Conservation (phyloP, 2,888 invertebrate species). For the Troides helena region DNA sequence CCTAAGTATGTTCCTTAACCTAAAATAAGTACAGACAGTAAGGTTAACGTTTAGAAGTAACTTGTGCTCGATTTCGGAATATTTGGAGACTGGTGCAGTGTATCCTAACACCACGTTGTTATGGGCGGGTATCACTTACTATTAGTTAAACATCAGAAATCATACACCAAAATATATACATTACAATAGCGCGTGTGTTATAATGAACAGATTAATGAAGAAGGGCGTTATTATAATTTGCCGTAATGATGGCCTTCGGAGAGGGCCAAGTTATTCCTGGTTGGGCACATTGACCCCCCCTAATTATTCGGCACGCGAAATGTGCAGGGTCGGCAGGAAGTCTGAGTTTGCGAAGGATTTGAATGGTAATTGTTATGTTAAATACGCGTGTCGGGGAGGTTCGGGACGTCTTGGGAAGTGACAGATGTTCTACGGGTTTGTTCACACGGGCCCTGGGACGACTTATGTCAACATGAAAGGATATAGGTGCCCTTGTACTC, state of each 20-base stretch:
- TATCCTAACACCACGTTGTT: too few relatives aligned
- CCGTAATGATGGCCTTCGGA: constrained; percentile 7
- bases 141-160: too few relatives aligned
- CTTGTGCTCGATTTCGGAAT: too few relatives aligned
- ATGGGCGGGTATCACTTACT: too few relatives aligned
- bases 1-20: too few relatives aligned
- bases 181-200: too few relatives aligned
- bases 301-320: constrained; percentile 19
- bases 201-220: not conserved
- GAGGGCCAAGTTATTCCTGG: constrained; percentile 14
- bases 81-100: too few relatives aligned
- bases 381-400: constrained; percentile 22
- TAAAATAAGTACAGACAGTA: too few relatives aligned
- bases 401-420: constrained; percentile 12
- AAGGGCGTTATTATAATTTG: not conserved
- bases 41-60: too few relatives aligned
- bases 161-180: too few relatives aligned
- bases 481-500: not conserved
- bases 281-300: constrained; percentile 23
- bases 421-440: constrained; percentile 21
- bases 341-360: constrained; percentile 25
- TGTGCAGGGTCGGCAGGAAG: constrained; percentile 26
- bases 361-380: constrained; percentile 30
- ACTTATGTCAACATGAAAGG: not conserved
- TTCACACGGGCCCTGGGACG: constrained; percentile 8